Conservation (phyloP, 2,113 vertebrate species). For the Nyctereutes procyonoides region DNA sequence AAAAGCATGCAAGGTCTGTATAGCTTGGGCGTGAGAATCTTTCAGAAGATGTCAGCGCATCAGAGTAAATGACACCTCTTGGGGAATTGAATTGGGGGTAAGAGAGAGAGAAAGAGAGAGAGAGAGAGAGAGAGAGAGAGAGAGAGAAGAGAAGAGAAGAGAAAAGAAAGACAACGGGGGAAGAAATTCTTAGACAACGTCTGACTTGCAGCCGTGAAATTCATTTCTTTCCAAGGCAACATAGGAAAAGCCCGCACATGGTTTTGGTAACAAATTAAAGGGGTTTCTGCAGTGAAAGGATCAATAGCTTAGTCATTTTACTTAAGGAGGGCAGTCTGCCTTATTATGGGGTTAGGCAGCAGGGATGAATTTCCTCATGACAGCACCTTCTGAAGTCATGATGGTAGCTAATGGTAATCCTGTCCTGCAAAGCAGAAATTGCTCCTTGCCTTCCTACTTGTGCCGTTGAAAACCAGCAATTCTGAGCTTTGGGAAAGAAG, state of each 20-base stretch:
- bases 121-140: slow-evolving; percentile 59
- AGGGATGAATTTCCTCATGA: slow-evolving; percentile 85
- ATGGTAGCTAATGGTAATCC: slow-evolving; percentile 74
- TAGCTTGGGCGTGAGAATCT: slow-evolving; percentile 78
- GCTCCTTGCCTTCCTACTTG: slow-evolving; percentile 76
- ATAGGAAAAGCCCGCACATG: slow-evolving; percentile 80
- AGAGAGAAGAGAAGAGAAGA: slow-evolving; percentile 11
- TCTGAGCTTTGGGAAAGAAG: slow-evolving; percentile 81
- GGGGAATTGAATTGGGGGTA: slow-evolving; percentile 77
- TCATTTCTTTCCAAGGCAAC: slow-evolving; percentile 78
- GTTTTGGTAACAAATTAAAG: slow-evolving; percentile 80
- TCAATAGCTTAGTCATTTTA: slow-evolving; percentile 92
- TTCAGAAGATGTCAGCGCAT: slow-evolving; percentile 82
- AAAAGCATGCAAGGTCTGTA: slow-evolving; percentile 76
- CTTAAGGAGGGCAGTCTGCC: slow-evolving; percentile 86
- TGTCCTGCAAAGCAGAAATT: slow-evolving; percentile 82
- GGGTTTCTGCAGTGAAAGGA: slow-evolving; percentile 87
- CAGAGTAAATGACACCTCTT: slow-evolving; percentile 84
- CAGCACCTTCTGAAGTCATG: slow-evolving; percentile 71
- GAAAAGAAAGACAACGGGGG: slow-evolving; percentile 77
- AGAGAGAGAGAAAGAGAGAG: slow-evolving; percentile 58
- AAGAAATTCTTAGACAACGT: slow-evolving; percentile 86
- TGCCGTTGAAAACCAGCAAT: slow-evolving; percentile 75
- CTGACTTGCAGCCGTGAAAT: slow-evolving; percentile 81
- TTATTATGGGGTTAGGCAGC: slow-evolving; percentile 88